A percentile compares a stretch with the other conserved stretches of the same genome.
Evolutionary conservation across 2,888 invertebrate species (phyloP).

Genomic region (Drosophila suboccidentalis): DNA sequence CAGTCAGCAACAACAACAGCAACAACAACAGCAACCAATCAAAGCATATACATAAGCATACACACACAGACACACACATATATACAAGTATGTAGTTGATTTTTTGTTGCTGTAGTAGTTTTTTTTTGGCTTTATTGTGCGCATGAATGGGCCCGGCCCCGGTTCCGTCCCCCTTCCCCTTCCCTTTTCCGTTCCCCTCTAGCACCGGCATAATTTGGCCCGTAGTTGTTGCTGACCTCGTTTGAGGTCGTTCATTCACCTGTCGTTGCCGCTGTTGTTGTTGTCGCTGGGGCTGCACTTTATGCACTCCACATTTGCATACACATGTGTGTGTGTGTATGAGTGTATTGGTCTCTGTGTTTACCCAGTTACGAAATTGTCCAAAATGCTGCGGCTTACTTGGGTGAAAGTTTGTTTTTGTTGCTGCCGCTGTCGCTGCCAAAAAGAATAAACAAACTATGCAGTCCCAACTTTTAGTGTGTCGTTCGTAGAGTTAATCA

Average conservation of each 20-base stretch:
- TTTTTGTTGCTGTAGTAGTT: slow-evolving; percentile 29
- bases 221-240: slow-evolving; percentile 76
- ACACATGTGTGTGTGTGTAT: slow-evolving; percentile 28
- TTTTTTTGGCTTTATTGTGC: slow-evolving; percentile 73
- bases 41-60: slow-evolving; percentile 44
- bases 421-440: slow-evolving; percentile 30
- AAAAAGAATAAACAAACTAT: slow-evolving; percentile 51
- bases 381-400: slow-evolving; percentile 79
- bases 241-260: slow-evolving; percentile 83
- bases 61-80: slow-evolving; percentile 19
- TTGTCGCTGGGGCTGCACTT: slow-evolving; percentile 63
- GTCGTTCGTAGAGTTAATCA: background rate
- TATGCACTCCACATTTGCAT: slow-evolving; percentile 79
- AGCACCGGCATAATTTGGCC: slow-evolving; percentile 63
- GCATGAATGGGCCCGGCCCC: slow-evolving; percentile 69
- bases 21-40: slow-evolving; percentile 39
- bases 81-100: slow-evolving; percentile 53
- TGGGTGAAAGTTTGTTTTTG: slow-evolving; percentile 74
- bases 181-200: slow-evolving; percentile 28
- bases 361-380: slow-evolving; percentile 82
- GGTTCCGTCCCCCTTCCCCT: slow-evolving; percentile 21
- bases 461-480: slow-evolving; percentile 25
- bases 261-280: slow-evolving; percentile 60
- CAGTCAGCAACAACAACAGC: slow-evolving; percentile 33
- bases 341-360: slow-evolving; percentile 42